These are phyloP conservation scores for Brachypteracias leptosomus DNA, from an alignment of 2,113 vertebrate species.

Conservation along the genomic window DNA sequence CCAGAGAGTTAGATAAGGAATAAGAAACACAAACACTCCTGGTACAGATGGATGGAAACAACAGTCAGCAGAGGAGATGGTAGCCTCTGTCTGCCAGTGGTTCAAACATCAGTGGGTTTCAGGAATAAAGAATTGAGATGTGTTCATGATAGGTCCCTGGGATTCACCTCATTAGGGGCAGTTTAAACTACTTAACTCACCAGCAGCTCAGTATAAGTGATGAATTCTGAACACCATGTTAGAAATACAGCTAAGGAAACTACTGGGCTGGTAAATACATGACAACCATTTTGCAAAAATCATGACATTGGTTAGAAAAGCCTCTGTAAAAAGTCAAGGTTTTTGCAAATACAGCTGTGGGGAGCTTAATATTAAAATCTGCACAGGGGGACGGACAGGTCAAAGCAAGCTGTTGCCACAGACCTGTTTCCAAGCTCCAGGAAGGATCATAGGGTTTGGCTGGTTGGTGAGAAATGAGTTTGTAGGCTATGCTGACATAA, in stretches of 20 bases:
- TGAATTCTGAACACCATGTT: neutral
- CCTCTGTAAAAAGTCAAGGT: neutral
- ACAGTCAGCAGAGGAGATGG: neutral
- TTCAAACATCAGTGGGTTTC: neutral
- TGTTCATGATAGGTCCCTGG: neutral
- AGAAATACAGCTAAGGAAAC: neutral
- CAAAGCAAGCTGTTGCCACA: neutral
- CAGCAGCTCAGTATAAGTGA: neutral
- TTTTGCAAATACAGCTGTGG: neutral
- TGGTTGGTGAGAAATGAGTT: neutral
- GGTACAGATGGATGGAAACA: neutral
- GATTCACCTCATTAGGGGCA: neutral
- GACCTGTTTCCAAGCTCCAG: neutral
- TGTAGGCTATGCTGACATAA: neutral
- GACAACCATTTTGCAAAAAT: neutral
- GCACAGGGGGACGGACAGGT: neutral
- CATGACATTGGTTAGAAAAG: neutral
- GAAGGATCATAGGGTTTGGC: rapidly evolving
- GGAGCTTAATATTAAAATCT: neutral
- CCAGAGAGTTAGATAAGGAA: neutral
- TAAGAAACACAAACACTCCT: neutral
- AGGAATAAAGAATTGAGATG: neutral
- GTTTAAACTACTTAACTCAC: neutral
- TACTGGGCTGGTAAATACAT: neutral
- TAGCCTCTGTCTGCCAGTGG: neutral